Base-by-base conservation (phyloP, 2,888 invertebrate species). In the Melipona beecheii region DNA sequence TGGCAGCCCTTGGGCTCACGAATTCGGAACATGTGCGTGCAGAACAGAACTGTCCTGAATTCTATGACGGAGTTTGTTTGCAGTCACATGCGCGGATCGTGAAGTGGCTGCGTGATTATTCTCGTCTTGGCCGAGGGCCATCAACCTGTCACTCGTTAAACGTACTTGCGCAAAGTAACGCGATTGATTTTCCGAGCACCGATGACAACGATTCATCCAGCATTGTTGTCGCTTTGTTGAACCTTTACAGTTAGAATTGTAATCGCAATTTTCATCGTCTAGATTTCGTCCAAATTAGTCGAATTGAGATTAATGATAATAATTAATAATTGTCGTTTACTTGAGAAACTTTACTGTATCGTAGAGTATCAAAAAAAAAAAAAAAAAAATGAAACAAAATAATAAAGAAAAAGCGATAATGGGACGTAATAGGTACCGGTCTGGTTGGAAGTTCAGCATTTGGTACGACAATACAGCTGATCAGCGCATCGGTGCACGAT, bases 401-500 rank as follows among this genome's bases (percentile, higher is more conserved):
- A 71, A 54, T 21, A 13, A 78, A 52, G n/a, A 69, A 65, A 68
- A 69, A 62, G 3, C 50, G 65, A 73, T 77, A 79, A 84, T 78
- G 85, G 86, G 1, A 43, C 43, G 43, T 43, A 43, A 69, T 65
- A n/a, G 13, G n/a, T 56, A n/a, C 49, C 69, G 74, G 50, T 64
- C 66, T 64, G 76, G 56, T 60, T 58, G 66, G 64, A 78, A 64
- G 80, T 75, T 83, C 83, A 92, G 92, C 94, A 94, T 94, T 94
- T 94, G 94, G 94, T 88, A 90, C 83, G 90, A 94, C 94, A 94
- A 94, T 94, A 89, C 92, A 83, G 90, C 92, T 93, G 93, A 93
- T 93, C 93, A 93, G 92, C 92, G 92, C 93, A 93, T 93, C 92
- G 91, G 89, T 93, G 91, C 92, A 88, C 91, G 92, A 94, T 94